A percentile compares a stretch with the other conserved stretches of the same genome.
These are phyloP conservation scores for Cetonia aurata DNA, from an alignment of 2,888 invertebrate species.

Conservation along the genomic window DNA sequence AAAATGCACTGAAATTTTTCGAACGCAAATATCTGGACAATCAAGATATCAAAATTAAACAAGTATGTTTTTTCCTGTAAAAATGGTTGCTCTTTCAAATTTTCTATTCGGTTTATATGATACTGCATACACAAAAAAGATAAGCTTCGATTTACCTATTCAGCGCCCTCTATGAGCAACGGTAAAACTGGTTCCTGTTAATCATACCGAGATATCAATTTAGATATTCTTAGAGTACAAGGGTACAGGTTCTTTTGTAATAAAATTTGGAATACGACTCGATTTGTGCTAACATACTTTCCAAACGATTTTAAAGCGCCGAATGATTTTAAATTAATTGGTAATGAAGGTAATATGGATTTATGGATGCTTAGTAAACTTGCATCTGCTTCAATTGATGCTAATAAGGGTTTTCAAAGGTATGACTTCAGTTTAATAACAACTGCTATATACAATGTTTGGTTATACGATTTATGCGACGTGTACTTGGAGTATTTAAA, in stretches of 20 bases:
- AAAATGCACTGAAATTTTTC: no score
- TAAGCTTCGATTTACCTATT: no score
- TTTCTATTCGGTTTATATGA: no score
- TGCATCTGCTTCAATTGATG: slow-evolving; percentile 74
- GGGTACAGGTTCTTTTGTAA: slow-evolving; percentile 87
- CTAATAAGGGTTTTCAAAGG: slow-evolving; percentile 75
- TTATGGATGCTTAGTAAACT: slow-evolving; percentile 89
- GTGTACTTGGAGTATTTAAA: slow-evolving; percentile 75
- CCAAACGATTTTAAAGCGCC: slow-evolving; percentile 60
- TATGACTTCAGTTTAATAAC: slow-evolving; percentile 82
- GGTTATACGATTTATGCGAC: slow-evolving; percentile 91
- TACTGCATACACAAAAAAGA: no score
- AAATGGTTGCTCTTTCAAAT: no score
- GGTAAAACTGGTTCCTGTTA: no score
- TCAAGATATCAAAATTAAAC: no score
- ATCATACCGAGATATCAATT: slow-evolving; percentile 84
- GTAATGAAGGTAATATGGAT: slow-evolving; percentile 73
- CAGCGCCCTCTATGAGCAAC: no score
- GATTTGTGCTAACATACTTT: slow-evolving; percentile 70
- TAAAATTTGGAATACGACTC: slow-evolving; percentile 95
- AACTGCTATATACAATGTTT: slow-evolving; percentile 79
- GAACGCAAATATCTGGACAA: no score
- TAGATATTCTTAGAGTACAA: slow-evolving; percentile 89
- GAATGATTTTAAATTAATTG: slow-evolving; percentile 55
- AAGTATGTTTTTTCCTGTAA: no score